These are phyloP conservation scores for Chironomus striatipennis DNA, from an alignment of 1,140 invertebrate species.

Conservation along the genomic window DNA sequence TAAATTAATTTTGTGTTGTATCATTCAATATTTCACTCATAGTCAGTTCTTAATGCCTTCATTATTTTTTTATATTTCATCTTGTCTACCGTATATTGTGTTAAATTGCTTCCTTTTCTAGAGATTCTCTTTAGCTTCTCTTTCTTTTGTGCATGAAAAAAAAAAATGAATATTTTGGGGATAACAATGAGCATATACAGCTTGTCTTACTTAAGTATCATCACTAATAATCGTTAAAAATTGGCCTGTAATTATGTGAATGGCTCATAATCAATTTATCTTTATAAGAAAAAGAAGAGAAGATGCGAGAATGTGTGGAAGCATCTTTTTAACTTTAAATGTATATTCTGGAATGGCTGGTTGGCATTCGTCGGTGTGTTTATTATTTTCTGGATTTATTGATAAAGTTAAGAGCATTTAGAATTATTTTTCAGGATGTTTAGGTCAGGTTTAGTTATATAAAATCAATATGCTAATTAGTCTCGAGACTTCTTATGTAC, in stretches of 20 bases:
- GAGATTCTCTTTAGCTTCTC: background rate
- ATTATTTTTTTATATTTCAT: background rate
- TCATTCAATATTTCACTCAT: background rate
- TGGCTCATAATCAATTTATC: background rate
- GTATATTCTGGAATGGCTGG: no score
- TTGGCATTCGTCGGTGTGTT: no score
- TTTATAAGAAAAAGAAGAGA: background rate
- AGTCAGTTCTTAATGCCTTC: background rate
- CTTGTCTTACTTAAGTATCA: background rate
- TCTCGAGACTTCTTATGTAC: no score
- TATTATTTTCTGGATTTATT: no score
- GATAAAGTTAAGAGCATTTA: no score
- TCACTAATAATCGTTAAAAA: conserved; percentile 9
- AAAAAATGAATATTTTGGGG: background rate
- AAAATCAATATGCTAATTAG: no score
- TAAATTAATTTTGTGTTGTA: background rate
- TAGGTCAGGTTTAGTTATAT: no score
- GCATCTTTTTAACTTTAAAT: no score
- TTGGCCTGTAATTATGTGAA: conserved; percentile 12
- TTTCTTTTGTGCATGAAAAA: background rate
- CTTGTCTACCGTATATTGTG: background rate
- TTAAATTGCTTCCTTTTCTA: conserved; percentile 1
- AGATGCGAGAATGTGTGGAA: no score
- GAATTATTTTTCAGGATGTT: no score
- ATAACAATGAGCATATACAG: background rate